Percentiles rank a stretch among this genome's conserved stretches.
Conservation (phyloP, 1,140 invertebrate species). For the Neelides sp. region DNA sequence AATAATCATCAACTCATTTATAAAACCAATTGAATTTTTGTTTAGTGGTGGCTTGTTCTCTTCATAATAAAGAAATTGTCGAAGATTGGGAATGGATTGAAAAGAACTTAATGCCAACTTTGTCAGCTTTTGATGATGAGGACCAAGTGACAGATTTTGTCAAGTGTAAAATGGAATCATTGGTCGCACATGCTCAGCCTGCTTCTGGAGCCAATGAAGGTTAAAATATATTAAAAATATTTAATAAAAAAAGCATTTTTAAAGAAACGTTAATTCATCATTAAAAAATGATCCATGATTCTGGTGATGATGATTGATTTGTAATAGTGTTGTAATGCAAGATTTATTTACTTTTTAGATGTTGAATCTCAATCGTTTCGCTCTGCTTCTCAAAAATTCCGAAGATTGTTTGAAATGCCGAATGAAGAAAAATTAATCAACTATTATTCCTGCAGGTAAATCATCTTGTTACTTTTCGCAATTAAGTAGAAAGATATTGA, state of each 20-base stretch:
- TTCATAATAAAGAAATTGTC: conserved; percentile 72
- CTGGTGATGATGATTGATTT: background rate
- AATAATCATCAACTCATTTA: background rate
- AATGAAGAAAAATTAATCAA: conserved; percentile 91
- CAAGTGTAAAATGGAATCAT: conserved; percentile 86
- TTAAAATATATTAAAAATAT: conserved; percentile 12
- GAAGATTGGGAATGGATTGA: conserved; percentile 92
- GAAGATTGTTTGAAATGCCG: conserved; percentile 76
- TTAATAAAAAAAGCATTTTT: background rate
- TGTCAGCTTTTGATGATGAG: conserved; percentile 82
- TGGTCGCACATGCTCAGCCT: conserved; percentile 52
- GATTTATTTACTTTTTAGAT: conserved; percentile 52
- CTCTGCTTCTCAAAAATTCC: conserved; percentile 70
- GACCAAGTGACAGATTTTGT: conserved; percentile 93
- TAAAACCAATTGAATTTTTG: conserved; percentile 33
- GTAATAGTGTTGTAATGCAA: conserved; percentile 2
- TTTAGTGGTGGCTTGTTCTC: conserved; percentile 70
- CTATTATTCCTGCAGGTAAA: conserved; percentile 81
- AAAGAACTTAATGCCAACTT: conserved; percentile 66
- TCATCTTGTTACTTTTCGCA: background rate
- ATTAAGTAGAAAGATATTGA: conserved; percentile 14
- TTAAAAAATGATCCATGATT: background rate
- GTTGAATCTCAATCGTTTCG: conserved; percentile 69
- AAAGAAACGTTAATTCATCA: background rate
- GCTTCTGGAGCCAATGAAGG: conserved; percentile 25